Conservation (phyloP, 1,140 invertebrate species). For the Drosophila sturtevanti region DNA sequence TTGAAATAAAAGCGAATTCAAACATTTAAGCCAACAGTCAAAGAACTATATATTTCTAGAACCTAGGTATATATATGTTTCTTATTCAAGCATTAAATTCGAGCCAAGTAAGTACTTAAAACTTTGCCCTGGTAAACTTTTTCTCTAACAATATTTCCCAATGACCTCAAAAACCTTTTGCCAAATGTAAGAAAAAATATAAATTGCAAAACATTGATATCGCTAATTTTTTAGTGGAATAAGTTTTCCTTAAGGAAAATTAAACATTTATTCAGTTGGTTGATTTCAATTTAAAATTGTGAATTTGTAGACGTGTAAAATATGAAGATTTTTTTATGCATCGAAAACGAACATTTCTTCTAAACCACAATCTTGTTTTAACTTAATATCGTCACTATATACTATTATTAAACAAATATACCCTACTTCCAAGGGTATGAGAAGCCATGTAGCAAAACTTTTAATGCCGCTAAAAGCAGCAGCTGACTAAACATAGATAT, state of each 20-base stretch:
- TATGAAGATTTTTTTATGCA: too few relatives aligned
- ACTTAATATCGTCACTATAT: too few relatives aligned
- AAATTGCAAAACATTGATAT: not conserved
- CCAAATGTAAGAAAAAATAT: constrained; percentile 19
- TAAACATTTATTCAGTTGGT: not conserved
- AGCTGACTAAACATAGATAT: constrained; percentile 57
- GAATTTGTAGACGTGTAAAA: not conserved
- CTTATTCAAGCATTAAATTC: constrained; percentile 29
- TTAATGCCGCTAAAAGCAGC: constrained; percentile 11
- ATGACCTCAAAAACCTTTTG: constrained; percentile 43
- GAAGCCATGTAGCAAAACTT: constrained; percentile 5
- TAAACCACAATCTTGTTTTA: too few relatives aligned
- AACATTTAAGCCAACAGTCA: constrained; percentile 41
- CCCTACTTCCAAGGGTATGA: not conserved
- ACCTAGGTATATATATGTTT: not conserved
- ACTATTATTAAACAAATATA: not conserved
- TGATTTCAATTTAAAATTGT: not conserved
- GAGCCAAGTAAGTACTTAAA: constrained; percentile 54
- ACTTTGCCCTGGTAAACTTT: constrained; percentile 51
- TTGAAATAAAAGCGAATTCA: constrained; percentile 50
- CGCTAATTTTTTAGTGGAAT: not conserved
- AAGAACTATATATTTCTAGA: not conserved
- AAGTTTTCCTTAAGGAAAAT: not conserved
- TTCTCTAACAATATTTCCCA: constrained; percentile 24
- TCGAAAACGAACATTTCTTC: too few relatives aligned